phyloP scores from a whole-genome alignment of 2,888 invertebrate genomes.

The Sesia apiformis region DNA sequence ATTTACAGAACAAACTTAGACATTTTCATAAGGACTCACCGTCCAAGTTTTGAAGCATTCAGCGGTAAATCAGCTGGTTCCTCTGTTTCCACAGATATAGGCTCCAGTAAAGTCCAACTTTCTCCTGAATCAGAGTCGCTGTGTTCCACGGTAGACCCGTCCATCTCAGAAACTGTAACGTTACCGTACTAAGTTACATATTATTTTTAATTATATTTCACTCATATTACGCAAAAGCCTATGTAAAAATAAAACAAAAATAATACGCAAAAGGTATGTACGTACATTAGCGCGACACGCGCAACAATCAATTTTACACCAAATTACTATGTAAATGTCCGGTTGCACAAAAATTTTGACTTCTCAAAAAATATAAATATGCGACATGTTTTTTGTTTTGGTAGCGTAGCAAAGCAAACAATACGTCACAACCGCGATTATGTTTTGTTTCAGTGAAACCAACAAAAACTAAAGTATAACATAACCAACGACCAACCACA shows the following conservation, averaged over 20 bases:
- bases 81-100: conserved; percentile 30
- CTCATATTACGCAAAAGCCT: conserved; percentile 3
- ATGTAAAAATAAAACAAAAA: conserved; percentile 6
- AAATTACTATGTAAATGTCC: conserved; percentile 19
- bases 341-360: conserved; percentile 37
- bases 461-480: not conserved
- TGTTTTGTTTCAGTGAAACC: conserved; percentile 14
- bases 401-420: conserved; percentile 20
- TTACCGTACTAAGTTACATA: conserved; percentile 6
- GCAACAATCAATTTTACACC: conserved; percentile 21
- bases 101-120: conserved; percentile 65
- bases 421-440: conserved; percentile 18
- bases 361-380: conserved; percentile 25
- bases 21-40: conserved; percentile 18
- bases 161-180: conserved; percentile 33
- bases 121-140: conserved; percentile 72
- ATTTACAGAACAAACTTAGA: not conserved
- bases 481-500: no score
- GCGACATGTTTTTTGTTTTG: conserved; percentile 40
- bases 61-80: conserved; percentile 34
- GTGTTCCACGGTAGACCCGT: conserved; percentile 44
- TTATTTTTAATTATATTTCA: not conserved
- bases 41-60: conserved; percentile 20
- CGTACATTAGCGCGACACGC: conserved; percentile 24
- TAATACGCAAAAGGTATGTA: conserved; percentile 12